Evolutionary conservation across 2,113 vertebrate genomes (phyloP), one percentile per base, ranked within the genome.

Genomic region (Uria aalge): DNA sequence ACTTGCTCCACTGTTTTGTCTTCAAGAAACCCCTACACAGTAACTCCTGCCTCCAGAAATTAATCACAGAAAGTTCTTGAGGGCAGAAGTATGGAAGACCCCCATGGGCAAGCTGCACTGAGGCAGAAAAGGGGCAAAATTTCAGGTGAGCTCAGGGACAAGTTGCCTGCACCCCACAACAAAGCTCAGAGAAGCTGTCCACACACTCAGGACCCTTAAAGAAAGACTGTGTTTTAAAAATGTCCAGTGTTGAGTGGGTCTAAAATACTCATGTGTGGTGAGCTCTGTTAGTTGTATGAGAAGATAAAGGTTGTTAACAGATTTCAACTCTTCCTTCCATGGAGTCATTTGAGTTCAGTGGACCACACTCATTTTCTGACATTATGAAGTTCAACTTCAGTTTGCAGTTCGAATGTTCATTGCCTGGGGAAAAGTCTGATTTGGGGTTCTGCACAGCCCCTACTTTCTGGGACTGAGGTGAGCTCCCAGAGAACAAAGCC

Each of bases 171-270:
- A 76, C 2, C 15, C 5, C 29, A 52, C 43, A 52, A 13, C 3
- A 85, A 85, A 55, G 9, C 12, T 64, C 48, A 76, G 17, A 26
- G 34, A 15, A 36, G 32, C 50, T 52, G 43, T 29, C 40, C 17
- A 83, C n/a, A n/a, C 5, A 26, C 5, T 55, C 23, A 17, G 13
- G 1, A 53, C 10, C 40, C 34, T 43, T 66, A 57, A 57, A 84
- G 17, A 50, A 60, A 29, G 21, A 40, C 7, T 34, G 2, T 38
- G 4, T 57, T 90, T 81, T 67, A 56, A 93, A 81, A 71, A 81
- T 36, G 15, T 43, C 9, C 23, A 20, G 0, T 11, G 5, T 38
- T 55, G 12, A 55, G 3, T 47, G 17, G 3, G 4, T 79, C n/a
- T 91, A 50, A 73, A 86, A 63, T 38, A 47, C 11, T 18, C 2